phyloP scores from a whole-genome alignment of 2,888 invertebrate species.

The Panzeria rudis region DNA sequence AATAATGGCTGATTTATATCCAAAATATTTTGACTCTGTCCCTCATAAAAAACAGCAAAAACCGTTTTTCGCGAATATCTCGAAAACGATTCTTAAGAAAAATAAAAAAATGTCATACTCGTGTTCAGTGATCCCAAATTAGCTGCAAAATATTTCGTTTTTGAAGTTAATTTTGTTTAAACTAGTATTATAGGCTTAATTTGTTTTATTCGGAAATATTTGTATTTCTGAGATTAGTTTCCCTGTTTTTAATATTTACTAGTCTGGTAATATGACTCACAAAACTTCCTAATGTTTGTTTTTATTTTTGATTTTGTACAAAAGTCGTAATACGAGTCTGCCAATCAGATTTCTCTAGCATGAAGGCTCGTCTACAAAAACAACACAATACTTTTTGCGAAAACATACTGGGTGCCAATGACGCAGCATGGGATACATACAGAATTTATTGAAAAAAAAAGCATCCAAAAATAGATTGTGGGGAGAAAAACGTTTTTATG shows the following conservation, averaged over 20 bases:
- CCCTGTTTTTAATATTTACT: not conserved
- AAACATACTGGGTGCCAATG: not conserved
- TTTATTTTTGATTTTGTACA: not conserved
- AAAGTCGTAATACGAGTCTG: conserved; percentile 1
- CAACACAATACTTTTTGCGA: not conserved
- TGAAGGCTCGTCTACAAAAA: conserved; percentile 55
- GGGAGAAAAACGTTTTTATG: not conserved
- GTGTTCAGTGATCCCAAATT: too few species aligned
- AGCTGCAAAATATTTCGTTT: too few species aligned
- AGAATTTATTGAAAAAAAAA: not conserved
- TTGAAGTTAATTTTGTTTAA: too few species aligned
- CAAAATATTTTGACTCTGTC: too few species aligned
- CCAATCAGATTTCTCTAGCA: conserved; percentile 40
- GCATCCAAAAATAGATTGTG: not conserved
- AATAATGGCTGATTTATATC: too few species aligned
- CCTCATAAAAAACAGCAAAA: too few species aligned
- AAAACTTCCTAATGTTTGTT: conserved; percentile 22
- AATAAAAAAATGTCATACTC: too few species aligned
- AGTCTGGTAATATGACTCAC: conserved; percentile 24
- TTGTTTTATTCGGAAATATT: too few species aligned
- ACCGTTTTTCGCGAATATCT: too few species aligned
- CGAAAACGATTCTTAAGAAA: too few species aligned
- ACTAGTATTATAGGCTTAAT: too few species aligned
- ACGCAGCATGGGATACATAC: conserved; percentile 24
- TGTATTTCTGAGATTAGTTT: not conserved